Conservation (phyloP, 2,797 vertebrate species). For the Perodicticus potto region DNA sequence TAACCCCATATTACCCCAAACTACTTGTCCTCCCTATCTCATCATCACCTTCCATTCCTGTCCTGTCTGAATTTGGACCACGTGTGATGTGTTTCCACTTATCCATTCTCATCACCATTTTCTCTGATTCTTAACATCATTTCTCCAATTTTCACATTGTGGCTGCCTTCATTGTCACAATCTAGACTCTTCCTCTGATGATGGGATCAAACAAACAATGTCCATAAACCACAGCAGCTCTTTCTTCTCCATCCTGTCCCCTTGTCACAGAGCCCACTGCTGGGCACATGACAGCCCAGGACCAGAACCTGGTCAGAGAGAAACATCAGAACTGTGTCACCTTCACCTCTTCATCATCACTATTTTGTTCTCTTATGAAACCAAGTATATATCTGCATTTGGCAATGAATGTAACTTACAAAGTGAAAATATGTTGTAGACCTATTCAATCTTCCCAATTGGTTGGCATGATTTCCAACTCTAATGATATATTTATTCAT, state of each 20-base stretch:
- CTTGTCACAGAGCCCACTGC: neutral
- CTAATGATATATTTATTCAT: neutral
- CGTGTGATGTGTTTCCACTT: rapidly evolving
- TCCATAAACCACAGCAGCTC: neutral
- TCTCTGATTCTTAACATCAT: neutral
- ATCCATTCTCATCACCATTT: rapidly evolving
- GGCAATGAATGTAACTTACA: neutral
- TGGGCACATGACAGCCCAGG: neutral
- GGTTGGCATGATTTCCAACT: neutral
- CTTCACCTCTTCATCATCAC: neutral
- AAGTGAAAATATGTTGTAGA: neutral
- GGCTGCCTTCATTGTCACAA: neutral
- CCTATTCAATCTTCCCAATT: neutral
- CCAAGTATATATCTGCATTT: neutral
- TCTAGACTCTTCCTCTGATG: neutral
- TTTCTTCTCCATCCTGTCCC: neutral
- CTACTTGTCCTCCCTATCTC: neutral
- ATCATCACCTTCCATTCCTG: too few relatives aligned
- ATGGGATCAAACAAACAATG: neutral
- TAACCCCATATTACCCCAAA: rapidly evolving
- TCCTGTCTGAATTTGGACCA: neutral
- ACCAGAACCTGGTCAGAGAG: neutral
- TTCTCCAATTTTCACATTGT: neutral
- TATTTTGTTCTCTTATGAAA: neutral
- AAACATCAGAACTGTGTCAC: neutral